Base-by-base conservation (phyloP, 2,888 invertebrate species). In the Drosophila multiciliata region DNA sequence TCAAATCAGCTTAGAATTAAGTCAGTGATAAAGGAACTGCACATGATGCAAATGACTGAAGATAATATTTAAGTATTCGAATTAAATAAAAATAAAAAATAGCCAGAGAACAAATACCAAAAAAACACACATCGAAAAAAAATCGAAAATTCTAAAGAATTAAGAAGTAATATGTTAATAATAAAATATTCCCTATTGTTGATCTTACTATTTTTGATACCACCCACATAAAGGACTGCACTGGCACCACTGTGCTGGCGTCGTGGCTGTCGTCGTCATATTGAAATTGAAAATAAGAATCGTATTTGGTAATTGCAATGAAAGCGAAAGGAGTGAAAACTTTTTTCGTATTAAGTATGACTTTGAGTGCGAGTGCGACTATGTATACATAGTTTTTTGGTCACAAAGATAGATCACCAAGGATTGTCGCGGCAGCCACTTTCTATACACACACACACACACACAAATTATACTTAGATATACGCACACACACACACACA, bases 241-340 rank as follows among this genome's bases (percentile, higher is more conserved):
- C 8, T 42, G 3, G 40, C 20, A 36, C 71, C 82, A 87, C 66
- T 64, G 86, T 83, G 70, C 54, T 53, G 12, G 61, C 70, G 68
- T 74, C 75, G 79, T 83, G 78, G 73, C 78, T 87, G 87, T 89
- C 85, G 87, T 84, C 85, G 87, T 86, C 86, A 87, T 87, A 87
- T 87, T 89, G 87, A 87, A 87, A 87, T 87, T 89, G 89, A 89
- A 87, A 87, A 89, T 87, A 87, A 87, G 87, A 87, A 87, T 87
- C 87, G 87, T 87, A 87, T 87, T 87, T 87, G 87, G 87, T 87
- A 87, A 87, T 87, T 87, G 87, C 83, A 83, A 87, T 85, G 87
- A 87, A 87, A 87, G 87, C 87, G 87, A 87, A 87, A 87, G 87
- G 87, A 87, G 87, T 89, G 87, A 87, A 87, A 87, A 87, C 87